phyloP scores from a whole-genome alignment of 2,888 invertebrate genomes.

The Eilema sororculum region DNA sequence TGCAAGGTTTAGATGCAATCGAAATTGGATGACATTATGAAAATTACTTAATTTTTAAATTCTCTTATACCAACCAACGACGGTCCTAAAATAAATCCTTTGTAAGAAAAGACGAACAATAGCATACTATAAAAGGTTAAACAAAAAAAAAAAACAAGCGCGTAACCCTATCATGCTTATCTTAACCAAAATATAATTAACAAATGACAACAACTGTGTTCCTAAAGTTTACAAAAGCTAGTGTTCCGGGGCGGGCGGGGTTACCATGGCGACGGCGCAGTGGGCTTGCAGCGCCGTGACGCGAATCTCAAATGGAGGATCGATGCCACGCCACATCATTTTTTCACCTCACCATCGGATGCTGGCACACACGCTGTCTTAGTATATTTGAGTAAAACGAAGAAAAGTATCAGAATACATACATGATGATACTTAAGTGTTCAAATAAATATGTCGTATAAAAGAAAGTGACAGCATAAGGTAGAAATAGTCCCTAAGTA shows the following conservation, averaged over 20 bases:
- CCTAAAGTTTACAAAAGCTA: slow-evolving; percentile 34
- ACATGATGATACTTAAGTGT: background rate
- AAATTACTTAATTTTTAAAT: background rate
- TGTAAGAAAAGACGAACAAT: too few relatives aligned
- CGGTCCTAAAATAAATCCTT: background rate
- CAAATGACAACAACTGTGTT: slow-evolving; percentile 3
- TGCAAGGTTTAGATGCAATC: too few relatives aligned
- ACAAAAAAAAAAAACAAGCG: background rate
- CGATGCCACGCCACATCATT: slow-evolving; percentile 63
- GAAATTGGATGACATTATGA: background rate
- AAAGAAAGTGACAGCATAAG: background rate
- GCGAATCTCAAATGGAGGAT: slow-evolving; percentile 80
- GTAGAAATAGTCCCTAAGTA: background rate
- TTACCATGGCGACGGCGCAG: slow-evolving; percentile 80
- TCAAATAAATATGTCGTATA: background rate
- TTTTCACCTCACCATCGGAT: slow-evolving; percentile 46
- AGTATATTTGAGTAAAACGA: slow-evolving; percentile 17
- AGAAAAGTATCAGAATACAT: slow-evolving; percentile 14
- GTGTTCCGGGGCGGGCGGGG: slow-evolving; percentile 55
- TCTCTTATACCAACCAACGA: background rate
- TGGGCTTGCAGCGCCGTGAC: slow-evolving; percentile 80
- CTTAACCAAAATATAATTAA: slow-evolving; percentile 5
- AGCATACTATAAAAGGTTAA: background rate
- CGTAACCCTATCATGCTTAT: background rate
- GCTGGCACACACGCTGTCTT: slow-evolving; percentile 38